Evolutionary conservation across 2,888 invertebrate genomes (phyloP).

Genomic region (Synanthedon myopaeformis): DNA sequence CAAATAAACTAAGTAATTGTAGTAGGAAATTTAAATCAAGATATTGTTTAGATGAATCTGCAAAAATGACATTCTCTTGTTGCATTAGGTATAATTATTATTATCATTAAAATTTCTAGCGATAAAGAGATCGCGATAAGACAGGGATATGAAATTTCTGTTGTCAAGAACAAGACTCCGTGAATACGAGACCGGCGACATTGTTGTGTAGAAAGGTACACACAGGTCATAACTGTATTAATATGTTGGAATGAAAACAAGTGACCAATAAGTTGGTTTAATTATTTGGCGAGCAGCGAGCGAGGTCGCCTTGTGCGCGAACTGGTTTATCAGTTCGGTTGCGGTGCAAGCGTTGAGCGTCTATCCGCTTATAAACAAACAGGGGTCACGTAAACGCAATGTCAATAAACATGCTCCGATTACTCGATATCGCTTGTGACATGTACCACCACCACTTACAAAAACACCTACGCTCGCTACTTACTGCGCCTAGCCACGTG

Average conservation of each 20-base stretch:
- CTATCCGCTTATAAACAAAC: slow-evolving; percentile 10
- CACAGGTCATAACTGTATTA: slow-evolving; percentile 42
- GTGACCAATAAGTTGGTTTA: slow-evolving; percentile 59
- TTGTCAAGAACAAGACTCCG: too few relatives aligned
- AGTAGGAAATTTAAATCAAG: too few relatives aligned
- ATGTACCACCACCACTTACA: slow-evolving; percentile 20
- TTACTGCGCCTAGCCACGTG: slow-evolving; percentile 16
- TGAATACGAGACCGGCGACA: too few relatives aligned
- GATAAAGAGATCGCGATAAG: too few relatives aligned
- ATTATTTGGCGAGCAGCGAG: slow-evolving; percentile 50
- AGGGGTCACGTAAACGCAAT: not conserved
- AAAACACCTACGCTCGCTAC: slow-evolving; percentile 15
- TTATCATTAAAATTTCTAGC: too few relatives aligned
- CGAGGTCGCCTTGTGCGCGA: slow-evolving; percentile 59
- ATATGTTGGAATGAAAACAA: slow-evolving; percentile 51
- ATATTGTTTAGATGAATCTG: too few relatives aligned
- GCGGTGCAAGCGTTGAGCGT: slow-evolving; percentile 34
- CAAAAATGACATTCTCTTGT: too few relatives aligned
- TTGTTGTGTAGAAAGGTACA: slow-evolving; percentile 22
- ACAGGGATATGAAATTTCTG: too few relatives aligned
- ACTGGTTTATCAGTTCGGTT: slow-evolving; percentile 55
- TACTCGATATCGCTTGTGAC: slow-evolving; percentile 14
- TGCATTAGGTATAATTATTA: too few relatives aligned
- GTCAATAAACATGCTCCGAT: not conserved
- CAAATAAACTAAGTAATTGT: too few relatives aligned